Evolutionary conservation across 2,888 invertebrate genomes (phyloP).

Genomic region (Venusia cambrica): DNA sequence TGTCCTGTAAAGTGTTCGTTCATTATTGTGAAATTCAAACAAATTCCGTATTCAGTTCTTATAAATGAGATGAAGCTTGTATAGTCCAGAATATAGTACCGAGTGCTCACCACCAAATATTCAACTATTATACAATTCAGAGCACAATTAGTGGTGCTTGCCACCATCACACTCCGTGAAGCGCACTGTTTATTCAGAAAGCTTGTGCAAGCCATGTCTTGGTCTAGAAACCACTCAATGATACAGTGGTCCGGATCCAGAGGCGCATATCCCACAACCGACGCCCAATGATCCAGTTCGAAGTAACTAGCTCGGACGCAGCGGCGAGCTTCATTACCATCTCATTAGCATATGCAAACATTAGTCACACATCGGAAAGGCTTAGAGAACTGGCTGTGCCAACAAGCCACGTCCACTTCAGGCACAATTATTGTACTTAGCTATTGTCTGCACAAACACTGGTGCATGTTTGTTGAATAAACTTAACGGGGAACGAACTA

Average conservation of each 20-base stretch:
- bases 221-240: constrained; percentile 49
- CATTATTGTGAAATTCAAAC: no score
- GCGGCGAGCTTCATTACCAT: constrained; percentile 63
- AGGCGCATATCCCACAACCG: constrained; percentile 46
- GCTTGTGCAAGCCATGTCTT: constrained; percentile 53
- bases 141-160: constrained; percentile 28
- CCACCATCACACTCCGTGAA: constrained; percentile 33
- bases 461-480: constrained; percentile 60
- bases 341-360: constrained; percentile 76
- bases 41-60: no score
- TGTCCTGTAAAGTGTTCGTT: no score
- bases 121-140: constrained; percentile 31
- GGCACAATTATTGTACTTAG: constrained; percentile 76
- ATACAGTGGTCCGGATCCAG: constrained; percentile 47
- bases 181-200: constrained; percentile 64
- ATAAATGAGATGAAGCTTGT: no score
- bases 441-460: constrained; percentile 70
- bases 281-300: constrained; percentile 68
- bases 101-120: constrained; percentile 14
- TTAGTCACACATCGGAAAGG: constrained; percentile 70
- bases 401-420: constrained; percentile 64
- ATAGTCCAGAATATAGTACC: no score
- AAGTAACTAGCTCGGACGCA: constrained; percentile 43
- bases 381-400: constrained; percentile 65
- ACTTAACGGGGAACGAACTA: constrained; percentile 68